Evolutionary conservation across 2,888 invertebrate genomes (phyloP).

Genomic region (Entomobrya multifasciata): DNA sequence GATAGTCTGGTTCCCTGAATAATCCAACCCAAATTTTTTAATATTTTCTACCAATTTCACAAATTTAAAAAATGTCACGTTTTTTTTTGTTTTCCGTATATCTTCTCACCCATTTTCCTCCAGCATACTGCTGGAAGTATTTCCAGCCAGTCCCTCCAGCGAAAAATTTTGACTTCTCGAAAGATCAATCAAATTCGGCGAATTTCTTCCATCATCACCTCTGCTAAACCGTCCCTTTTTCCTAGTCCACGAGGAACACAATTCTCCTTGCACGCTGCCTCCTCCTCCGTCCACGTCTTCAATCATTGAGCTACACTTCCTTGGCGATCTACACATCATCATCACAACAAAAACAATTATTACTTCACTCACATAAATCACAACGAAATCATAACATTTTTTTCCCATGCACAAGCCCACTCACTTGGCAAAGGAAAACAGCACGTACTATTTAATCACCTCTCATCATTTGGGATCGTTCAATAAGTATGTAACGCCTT

Average conservation of each 20-base stretch:
- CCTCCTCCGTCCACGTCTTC: constrained; percentile 23
- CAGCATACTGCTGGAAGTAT: constrained; percentile 14
- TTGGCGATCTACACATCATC: constrained; percentile 52
- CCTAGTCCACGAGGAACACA: constrained; percentile 29
- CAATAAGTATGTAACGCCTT: no score
- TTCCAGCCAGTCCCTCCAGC: constrained; percentile 49
- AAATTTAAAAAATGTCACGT: no score
- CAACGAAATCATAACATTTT: background rate
- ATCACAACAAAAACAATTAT: background rate
- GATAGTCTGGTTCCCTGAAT: constrained; percentile 54
- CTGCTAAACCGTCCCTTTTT: constrained; percentile 5
- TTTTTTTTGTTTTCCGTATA: background rate
- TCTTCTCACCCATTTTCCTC: constrained; percentile 56
- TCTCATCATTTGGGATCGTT: no score
- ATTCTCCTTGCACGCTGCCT: background rate
- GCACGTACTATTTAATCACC: no score
- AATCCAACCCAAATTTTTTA: background rate
- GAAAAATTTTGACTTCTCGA: constrained; percentile 45
- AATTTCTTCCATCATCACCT: background rate
- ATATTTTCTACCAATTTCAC: background rate
- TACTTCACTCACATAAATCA: background rate
- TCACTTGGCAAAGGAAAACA: no score
- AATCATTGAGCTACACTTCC: constrained; percentile 52
- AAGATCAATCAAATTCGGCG: constrained; percentile 42
- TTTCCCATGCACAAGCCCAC: background rate